Base-by-base conservation (phyloP, 2,113 vertebrate species). In the Pithys albifrons region DNA sequence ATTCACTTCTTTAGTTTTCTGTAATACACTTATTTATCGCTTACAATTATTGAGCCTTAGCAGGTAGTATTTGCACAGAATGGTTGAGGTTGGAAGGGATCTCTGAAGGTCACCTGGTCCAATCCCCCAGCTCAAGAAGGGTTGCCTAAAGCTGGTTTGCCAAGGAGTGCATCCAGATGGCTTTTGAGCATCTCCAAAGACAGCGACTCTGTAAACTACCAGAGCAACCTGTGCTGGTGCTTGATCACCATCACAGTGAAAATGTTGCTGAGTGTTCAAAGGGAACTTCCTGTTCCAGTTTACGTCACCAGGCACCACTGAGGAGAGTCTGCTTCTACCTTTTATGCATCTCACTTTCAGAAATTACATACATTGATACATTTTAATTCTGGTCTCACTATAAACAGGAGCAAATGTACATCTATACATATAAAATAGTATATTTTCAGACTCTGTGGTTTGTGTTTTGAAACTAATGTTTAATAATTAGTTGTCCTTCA, bases 141-240 rank as follows among this genome's bases (percentile, higher is more conserved):
- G 12, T 4, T 0, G 0, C 31, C 59, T 48, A 83, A 43, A 73
- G 51, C 4, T 0, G 0, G 28, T 25, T 59, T 74, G 31, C 66
- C 3, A 7, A 51, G 31, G 29, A 35, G 14, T 14, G n/a, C 22
- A 72, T 45, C 41, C 43, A 74, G 52, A n/a, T 10, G 8, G 48
- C 48, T 85, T 57, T 4, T 61, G 49, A 61, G 35, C n/a, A 73
- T 16, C 41, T 69, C 45, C 51, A 41, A 41, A 12, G 2, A 37
- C 0, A 19, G 22, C 9, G 4, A 70, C 19, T 43, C 14, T 7
- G 14, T 33, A 55, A 75, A 23, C 19, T 16, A 35, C 18, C 20
- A 43, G 28, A 33, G 19, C 22, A 88, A 61, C 12, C 19, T 12
- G 9, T 28, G 31, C 15, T 55, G 54, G 11, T 7, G 37, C 54